phyloP scores from a whole-genome alignment of 1,140 invertebrate species.

The Batillaria attramentaria region DNA sequence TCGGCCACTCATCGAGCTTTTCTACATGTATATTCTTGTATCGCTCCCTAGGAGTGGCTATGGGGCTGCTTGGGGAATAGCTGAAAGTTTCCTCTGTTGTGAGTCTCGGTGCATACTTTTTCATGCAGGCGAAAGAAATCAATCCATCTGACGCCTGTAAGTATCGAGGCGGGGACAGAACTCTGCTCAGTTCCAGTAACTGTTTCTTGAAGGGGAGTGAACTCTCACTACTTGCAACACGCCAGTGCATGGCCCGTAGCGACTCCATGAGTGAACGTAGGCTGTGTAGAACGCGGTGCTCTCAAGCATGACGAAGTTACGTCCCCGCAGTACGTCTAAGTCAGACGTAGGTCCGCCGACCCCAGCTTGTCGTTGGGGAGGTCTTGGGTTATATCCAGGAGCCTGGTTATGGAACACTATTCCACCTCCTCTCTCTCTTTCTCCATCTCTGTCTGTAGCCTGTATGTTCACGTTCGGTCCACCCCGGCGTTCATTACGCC shows the following conservation, averaged over 20 bases:
- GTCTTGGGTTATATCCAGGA: no score
- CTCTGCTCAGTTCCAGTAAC: conserved; percentile 1
- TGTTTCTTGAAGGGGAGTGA: conserved; percentile 64
- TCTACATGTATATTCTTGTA: conserved; percentile 32
- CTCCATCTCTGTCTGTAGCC: no score
- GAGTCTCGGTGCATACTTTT: background rate
- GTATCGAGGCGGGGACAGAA: background rate
- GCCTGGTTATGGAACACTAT: no score
- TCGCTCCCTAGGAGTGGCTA: conserved; percentile 67
- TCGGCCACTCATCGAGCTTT: conserved; percentile 48
- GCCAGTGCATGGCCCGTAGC: conserved; percentile 57
- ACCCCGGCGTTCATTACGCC: no score
- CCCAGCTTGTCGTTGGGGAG: no score
- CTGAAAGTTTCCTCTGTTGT: conserved; percentile 34
- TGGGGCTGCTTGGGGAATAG: conserved; percentile 72
- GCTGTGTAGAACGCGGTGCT: conserved; percentile 72
- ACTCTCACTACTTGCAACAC: background rate
- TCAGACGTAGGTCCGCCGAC: no score
- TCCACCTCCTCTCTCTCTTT: no score
- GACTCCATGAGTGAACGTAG: conserved; percentile 70
- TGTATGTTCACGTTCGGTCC: no score
- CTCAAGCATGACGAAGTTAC: conserved; percentile 66
- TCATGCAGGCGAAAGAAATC: background rate
- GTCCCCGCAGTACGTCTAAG: background rate
- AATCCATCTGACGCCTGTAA: background rate